Percentiles rank a stretch among this genome's conserved stretches.
phyloP scores from a whole-genome alignment of 2,888 invertebrate genomes.

The Amiota communis region DNA sequence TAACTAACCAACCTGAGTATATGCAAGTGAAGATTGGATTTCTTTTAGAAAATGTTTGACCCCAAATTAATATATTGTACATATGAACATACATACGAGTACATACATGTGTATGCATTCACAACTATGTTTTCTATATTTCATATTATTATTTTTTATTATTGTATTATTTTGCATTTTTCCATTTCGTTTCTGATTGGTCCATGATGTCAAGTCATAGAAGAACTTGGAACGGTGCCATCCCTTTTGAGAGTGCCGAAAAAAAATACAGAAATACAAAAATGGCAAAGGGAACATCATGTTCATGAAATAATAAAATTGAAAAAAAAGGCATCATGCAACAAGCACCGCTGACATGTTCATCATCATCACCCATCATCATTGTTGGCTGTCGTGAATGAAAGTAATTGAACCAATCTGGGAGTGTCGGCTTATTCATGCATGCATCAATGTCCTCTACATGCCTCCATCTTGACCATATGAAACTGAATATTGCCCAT shows the following conservation, averaged over 20 bases:
- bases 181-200: slow-evolving; percentile 2
- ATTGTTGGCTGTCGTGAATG: not conserved
- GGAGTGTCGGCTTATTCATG: slow-evolving; percentile 24
- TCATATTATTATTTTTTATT: slow-evolving; percentile 40
- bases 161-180: not conserved
- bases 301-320: not conserved
- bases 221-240: not conserved
- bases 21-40: too few relatives aligned
- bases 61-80: too few relatives aligned
- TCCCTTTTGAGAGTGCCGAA: not conserved
- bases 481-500: too few relatives aligned
- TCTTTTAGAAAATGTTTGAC: too few relatives aligned
- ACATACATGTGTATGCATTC: too few relatives aligned
- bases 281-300: not conserved
- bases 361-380: not conserved
- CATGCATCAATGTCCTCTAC: slow-evolving; percentile 8
- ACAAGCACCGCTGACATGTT: slow-evolving; percentile 4
- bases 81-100: too few relatives aligned
- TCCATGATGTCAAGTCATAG: slow-evolving; percentile 7
- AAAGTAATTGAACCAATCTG: slow-evolving; percentile 27
- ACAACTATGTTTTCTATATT: slow-evolving; percentile 53
- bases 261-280: slow-evolving; percentile 5
- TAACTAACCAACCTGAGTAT: too few relatives aligned
- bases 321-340: not conserved
- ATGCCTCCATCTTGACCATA: not conserved